phyloP scores from a whole-genome alignment of 2,797 vertebrate genomes.

The Schizopygopsis pylzovi region DNA sequence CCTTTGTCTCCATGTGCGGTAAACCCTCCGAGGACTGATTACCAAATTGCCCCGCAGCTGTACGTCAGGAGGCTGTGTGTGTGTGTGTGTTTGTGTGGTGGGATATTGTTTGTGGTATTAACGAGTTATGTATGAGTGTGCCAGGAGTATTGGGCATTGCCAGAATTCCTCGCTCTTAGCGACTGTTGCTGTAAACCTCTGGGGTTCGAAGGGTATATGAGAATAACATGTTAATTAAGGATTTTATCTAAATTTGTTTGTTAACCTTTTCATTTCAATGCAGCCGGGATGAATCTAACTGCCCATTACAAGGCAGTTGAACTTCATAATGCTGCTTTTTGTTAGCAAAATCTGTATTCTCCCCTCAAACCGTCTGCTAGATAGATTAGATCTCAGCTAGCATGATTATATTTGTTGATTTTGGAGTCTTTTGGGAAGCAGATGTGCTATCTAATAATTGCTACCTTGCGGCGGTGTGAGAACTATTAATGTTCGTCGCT shows the following conservation, averaged over 20 bases:
- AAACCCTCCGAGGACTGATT: slow-evolving; percentile 67
- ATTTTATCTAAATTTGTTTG: slow-evolving; percentile 56
- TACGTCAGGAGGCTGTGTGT: slow-evolving; percentile 52
- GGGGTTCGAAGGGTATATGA: slow-evolving; percentile 43
- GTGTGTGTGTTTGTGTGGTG: slow-evolving; percentile 22
- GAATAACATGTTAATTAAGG: slow-evolving; percentile 63
- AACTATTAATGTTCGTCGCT: slow-evolving; percentile 10
- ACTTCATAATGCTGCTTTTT: slow-evolving; percentile 1
- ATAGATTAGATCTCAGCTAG: slow-evolving; percentile 12
- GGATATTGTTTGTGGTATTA: slow-evolving; percentile 74
- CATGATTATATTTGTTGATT: slow-evolving; percentile 4
- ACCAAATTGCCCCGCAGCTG: slow-evolving; percentile 63
- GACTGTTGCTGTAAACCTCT: slow-evolving; percentile 47
- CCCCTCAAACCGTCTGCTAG: not conserved
- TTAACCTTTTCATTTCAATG: slow-evolving; percentile 31
- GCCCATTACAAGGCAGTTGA: not conserved
- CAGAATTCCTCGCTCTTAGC: slow-evolving; percentile 54
- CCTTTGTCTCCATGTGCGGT: slow-evolving; percentile 26
- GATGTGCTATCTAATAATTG: slow-evolving; percentile 33
- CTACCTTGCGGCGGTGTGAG: not conserved
- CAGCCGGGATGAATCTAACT: not conserved
- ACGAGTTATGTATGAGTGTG: slow-evolving; percentile 74
- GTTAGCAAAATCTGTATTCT: not conserved
- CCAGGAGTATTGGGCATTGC: slow-evolving; percentile 62
- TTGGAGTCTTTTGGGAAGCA: slow-evolving; percentile 18